Conservation (phyloP, 2,113 vertebrate species). For the Larimichthys polyactis region DNA sequence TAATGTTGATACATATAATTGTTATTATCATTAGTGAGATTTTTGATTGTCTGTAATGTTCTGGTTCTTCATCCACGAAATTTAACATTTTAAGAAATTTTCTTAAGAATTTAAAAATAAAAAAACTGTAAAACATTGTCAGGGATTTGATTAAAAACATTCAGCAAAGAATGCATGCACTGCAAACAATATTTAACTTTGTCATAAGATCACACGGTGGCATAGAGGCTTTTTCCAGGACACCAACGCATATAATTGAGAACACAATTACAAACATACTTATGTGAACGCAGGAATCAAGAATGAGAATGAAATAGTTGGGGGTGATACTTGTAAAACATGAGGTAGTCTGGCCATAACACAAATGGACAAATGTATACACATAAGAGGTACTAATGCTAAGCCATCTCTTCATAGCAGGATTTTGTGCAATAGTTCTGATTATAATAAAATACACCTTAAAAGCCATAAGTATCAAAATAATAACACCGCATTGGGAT, state of each 20-base stretch:
- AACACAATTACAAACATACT: not conserved
- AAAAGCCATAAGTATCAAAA: conserved; percentile 21
- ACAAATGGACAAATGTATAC: conserved; percentile 28
- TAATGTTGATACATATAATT: not conserved
- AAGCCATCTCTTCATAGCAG: conserved; percentile 60
- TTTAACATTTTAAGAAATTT: not conserved
- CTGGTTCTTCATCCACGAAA: not conserved
- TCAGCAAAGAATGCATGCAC: not conserved
- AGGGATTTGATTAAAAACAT: not conserved
- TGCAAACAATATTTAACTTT: not conserved
- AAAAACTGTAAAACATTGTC: not conserved
- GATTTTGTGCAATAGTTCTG: conserved; percentile 42
- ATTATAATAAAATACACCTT: conserved; percentile 25
- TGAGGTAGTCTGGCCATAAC: conserved; percentile 72
- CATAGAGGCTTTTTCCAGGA: not conserved
- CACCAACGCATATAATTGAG: not conserved
- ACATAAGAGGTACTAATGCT: conserved; percentile 27
- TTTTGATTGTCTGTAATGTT: not conserved
- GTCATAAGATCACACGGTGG: not conserved
- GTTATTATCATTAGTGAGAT: not conserved
- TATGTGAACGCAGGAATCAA: conserved; percentile 1
- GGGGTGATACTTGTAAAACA: conserved; percentile 11
- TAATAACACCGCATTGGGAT: conserved; percentile 3
- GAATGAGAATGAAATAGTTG: not conserved
- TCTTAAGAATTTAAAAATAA: too few species aligned